These are phyloP conservation scores for Nothobranchius kuhntae DNA, from an alignment of 2,113 vertebrate species.

Conservation along the genomic window DNA sequence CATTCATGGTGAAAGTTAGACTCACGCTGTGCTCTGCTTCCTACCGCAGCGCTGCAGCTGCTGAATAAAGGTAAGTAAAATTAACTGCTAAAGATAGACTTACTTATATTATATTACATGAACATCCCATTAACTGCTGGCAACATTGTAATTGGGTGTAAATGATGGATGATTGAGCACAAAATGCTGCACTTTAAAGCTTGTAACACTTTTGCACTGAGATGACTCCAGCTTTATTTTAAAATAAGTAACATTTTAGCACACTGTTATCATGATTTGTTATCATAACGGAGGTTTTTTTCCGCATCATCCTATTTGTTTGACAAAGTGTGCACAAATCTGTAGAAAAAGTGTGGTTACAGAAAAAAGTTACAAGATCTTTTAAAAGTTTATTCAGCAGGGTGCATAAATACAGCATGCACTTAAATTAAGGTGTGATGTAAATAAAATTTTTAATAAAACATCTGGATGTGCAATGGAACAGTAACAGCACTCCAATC, in stretches of 20 bases:
- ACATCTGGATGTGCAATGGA: background rate
- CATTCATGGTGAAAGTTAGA: conserved; percentile 32
- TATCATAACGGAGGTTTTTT: too few relatives aligned
- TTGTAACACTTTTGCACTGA: too few relatives aligned
- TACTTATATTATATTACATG: background rate
- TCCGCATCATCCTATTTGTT: too few relatives aligned
- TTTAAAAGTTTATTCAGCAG: too few relatives aligned
- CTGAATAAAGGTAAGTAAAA: background rate
- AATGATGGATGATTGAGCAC: background rate
- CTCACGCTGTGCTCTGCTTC: conserved; percentile 2
- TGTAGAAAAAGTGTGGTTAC: too few relatives aligned
- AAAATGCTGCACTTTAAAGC: background rate
- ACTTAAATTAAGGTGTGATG: background rate
- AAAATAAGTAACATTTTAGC: too few relatives aligned
- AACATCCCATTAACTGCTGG: background rate
- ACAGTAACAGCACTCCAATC: background rate
- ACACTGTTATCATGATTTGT: too few relatives aligned
- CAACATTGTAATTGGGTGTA: background rate
- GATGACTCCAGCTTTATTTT: background rate
- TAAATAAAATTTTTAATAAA: background rate
- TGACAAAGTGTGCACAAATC: too few relatives aligned
- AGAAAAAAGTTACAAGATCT: too few relatives aligned
- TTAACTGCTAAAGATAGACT: background rate
- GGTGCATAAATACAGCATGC: too few relatives aligned
- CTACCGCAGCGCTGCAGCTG: conserved; percentile 26